phyloP scores from a whole-genome alignment of 2,797 vertebrate genomes.

The Danio albolineatus region DNA sequence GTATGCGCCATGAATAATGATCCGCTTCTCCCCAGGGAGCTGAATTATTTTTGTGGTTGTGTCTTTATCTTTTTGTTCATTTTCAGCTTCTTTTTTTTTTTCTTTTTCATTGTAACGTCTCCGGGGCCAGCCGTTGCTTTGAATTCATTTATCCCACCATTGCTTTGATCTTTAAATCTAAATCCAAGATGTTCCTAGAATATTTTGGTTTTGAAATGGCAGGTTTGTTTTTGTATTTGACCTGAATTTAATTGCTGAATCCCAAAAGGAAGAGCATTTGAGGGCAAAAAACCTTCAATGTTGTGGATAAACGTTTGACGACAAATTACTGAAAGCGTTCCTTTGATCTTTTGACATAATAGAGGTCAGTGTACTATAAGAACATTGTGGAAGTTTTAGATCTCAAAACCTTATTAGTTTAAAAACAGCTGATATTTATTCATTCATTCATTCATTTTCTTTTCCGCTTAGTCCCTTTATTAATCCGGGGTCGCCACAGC shows the following conservation, averaged over 20 bases:
- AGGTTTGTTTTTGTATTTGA: background rate
- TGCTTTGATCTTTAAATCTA: slow-evolving; percentile 23
- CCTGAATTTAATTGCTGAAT: background rate
- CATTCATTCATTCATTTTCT: too few species aligned
- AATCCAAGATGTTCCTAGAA: slow-evolving; percentile 3
- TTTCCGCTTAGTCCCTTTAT: too few species aligned
- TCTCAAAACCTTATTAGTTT: too few species aligned
- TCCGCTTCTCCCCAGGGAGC: slow-evolving; percentile 66
- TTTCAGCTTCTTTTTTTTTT: too few species aligned
- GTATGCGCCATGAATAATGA: slow-evolving; percentile 64
- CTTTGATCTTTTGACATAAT: too few species aligned
- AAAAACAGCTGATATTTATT: too few species aligned
- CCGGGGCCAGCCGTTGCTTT: slow-evolving; percentile 35
- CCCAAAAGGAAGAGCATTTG: background rate
- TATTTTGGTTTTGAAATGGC: background rate
- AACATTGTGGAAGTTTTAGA: too few species aligned
- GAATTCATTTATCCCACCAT: background rate
- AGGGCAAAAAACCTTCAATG: background rate
- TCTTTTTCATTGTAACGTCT: slow-evolving; percentile 57
- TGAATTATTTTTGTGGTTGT: slow-evolving; percentile 67
- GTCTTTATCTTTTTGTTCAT: slow-evolving; percentile 48
- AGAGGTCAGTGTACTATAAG: too few species aligned
- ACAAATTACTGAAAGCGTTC: background rate
- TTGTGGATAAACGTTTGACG: background rate
- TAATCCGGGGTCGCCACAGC: too few species aligned